These are phyloP conservation scores for Hypocryptadius cinnamomeus DNA, from an alignment of 2,113 vertebrate genomes.

Conservation along the genomic window DNA sequence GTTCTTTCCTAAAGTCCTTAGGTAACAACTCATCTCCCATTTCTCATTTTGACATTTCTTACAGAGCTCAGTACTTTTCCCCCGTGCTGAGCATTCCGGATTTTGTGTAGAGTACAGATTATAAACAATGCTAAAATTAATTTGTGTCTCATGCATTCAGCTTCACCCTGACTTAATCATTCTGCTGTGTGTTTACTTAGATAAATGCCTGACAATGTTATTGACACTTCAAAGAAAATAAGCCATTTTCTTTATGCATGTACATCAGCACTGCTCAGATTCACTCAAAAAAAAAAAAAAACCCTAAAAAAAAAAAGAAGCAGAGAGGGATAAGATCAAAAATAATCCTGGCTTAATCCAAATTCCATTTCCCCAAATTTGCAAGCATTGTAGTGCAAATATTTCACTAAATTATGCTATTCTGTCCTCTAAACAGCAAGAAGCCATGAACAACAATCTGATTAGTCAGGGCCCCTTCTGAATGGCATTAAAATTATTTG, in stretches of 20 bases:
- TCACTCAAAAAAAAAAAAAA: neutral
- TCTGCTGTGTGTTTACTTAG: slow-evolving; percentile 19
- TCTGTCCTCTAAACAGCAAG: slow-evolving; percentile 11
- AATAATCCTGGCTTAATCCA: slow-evolving; percentile 50
- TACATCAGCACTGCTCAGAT: neutral
- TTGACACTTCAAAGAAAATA: slow-evolving; percentile 48
- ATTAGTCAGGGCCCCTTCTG: neutral
- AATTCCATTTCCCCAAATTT: slow-evolving; percentile 38
- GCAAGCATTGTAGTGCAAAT: slow-evolving; percentile 25
- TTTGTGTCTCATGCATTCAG: slow-evolving; percentile 34
- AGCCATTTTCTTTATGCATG: neutral
- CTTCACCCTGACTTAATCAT: neutral
- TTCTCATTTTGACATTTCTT: neutral
- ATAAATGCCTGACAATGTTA: slow-evolving; percentile 47
- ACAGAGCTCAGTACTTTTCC: neutral
- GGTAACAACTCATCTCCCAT: neutral
- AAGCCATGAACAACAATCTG: slow-evolving; percentile 9
- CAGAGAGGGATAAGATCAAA: slow-evolving; percentile 7
- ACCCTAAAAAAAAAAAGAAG: neutral
- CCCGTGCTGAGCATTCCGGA: neutral
- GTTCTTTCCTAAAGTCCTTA: neutral
- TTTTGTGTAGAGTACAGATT: neutral
- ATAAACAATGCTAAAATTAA: slow-evolving; percentile 44
- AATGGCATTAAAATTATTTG: slow-evolving; percentile 18
- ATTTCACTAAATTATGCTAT: slow-evolving; percentile 5